These are phyloP conservation scores for Acanthis flammea DNA, from an alignment of 2,797 vertebrate species.

Conservation along the genomic window DNA sequence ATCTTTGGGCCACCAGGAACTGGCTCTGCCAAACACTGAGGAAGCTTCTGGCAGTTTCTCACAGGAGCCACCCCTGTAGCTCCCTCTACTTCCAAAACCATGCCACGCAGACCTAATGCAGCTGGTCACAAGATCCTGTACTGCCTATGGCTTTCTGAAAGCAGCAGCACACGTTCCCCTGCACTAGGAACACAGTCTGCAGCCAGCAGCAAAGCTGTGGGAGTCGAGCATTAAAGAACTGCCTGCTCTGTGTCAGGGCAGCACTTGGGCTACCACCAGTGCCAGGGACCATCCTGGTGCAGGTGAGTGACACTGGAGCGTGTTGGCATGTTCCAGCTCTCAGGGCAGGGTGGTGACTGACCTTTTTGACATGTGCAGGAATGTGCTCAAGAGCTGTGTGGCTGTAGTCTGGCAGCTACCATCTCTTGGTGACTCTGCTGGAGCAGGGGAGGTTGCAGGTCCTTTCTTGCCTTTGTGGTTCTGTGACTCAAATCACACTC, in stretches of 20 bases:
- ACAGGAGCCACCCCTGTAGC: not conserved
- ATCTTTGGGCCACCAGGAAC: fast-evolving
- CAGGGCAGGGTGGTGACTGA: not conserved
- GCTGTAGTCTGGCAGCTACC: not conserved
- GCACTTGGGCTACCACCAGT: not conserved
- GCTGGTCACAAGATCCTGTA: not conserved
- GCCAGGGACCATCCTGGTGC: not conserved
- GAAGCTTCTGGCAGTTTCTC: not conserved
- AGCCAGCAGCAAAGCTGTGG: not conserved
- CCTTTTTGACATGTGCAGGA: not conserved
- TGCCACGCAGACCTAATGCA: not conserved
- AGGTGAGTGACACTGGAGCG: not conserved
- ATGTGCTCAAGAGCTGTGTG: not conserved
- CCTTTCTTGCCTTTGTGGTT: not conserved
- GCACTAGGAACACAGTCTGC: not conserved
- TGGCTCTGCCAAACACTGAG: not conserved
- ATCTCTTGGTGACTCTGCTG: not conserved
- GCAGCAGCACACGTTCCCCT: not conserved
- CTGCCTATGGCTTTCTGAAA: not conserved
- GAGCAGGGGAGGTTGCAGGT: not conserved
- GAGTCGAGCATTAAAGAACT: fast-evolving
- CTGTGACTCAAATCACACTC: not conserved
- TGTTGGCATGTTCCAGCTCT: not conserved
- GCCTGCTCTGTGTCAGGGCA: fast-evolving
- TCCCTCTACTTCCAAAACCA: not conserved